phyloP scores from a whole-genome alignment of 2,113 vertebrate genomes.

The Zosterops hypoxanthus region DNA sequence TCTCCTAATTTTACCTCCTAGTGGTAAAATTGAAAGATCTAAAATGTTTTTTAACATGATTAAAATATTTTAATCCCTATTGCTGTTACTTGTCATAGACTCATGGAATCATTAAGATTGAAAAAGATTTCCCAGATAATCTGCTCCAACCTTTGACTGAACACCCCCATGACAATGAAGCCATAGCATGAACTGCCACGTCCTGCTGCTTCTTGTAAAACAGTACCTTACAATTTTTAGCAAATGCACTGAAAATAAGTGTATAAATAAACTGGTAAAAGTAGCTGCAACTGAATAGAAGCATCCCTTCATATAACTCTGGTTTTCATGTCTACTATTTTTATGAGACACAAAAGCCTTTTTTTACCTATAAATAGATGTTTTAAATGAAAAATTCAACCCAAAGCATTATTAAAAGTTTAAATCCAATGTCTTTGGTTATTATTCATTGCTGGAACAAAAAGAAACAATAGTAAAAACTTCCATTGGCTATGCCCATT shows the following conservation, averaged over 20 bases:
- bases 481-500: neutral
- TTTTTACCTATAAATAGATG: neutral
- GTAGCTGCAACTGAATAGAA: neutral
- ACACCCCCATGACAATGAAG: neutral
- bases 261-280: neutral
- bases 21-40: neutral
- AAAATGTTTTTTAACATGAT: neutral
- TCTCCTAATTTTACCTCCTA: neutral
- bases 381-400: slow-evolving; percentile 18
- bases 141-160: neutral
- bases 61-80: neutral
- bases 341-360: slow-evolving; percentile 18
- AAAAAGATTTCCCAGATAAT: neutral
- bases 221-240: neutral
- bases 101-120: neutral
- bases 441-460: neutral
- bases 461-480: neutral
- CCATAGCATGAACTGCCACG: neutral
- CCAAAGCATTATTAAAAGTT: slow-evolving; percentile 17
- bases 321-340: neutral
- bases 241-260: neutral
- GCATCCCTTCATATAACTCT: neutral
- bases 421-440: neutral
- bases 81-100: neutral
- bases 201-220: neutral